These are phyloP conservation scores for Ophiothrix spiculata DNA, from an alignment of 35 echinoderm and acorn worm species.

Conservation along the genomic window DNA sequence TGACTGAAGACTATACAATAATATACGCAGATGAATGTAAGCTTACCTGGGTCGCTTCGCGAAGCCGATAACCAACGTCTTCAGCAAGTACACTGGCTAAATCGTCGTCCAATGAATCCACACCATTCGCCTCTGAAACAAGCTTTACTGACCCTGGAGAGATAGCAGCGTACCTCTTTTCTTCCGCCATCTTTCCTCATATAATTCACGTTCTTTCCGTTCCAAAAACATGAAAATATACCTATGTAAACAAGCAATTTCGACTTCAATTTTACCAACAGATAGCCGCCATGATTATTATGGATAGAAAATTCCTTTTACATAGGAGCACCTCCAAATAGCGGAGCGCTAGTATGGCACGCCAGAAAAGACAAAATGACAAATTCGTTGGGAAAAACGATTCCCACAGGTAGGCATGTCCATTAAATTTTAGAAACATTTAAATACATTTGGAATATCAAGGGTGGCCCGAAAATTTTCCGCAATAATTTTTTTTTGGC, in stretches of 20 bases:
- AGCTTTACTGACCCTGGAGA: conserved; percentile 66
- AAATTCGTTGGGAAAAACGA: too few species aligned
- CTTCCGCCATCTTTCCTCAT: conserved; percentile 34
- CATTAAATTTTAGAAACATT: too few species aligned
- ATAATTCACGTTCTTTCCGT: neutral
- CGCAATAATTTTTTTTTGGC: too few species aligned
- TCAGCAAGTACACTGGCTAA: conserved; percentile 66
- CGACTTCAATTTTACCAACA: too few species aligned
- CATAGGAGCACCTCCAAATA: too few species aligned
- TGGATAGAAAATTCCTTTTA: too few species aligned
- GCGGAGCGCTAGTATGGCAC: too few species aligned
- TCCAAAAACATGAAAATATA: neutral
- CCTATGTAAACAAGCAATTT: conserved; percentile 11
- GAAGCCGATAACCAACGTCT: conserved; percentile 87
- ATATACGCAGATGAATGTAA: neutral
- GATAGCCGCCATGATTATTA: too few species aligned
- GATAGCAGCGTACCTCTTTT: conserved; percentile 67
- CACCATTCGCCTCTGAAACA: conserved; percentile 68
- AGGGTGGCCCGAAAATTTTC: too few species aligned
- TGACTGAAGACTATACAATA: neutral
- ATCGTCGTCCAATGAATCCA: conserved; percentile 57
- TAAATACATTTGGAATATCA: too few species aligned
- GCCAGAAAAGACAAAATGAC: too few species aligned
- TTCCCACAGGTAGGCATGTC: too few species aligned
- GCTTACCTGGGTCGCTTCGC: conserved; percentile 87